Evolutionary conservation across 1,140 invertebrate species (phyloP).

Genomic region (Phymastichus coffea): DNA sequence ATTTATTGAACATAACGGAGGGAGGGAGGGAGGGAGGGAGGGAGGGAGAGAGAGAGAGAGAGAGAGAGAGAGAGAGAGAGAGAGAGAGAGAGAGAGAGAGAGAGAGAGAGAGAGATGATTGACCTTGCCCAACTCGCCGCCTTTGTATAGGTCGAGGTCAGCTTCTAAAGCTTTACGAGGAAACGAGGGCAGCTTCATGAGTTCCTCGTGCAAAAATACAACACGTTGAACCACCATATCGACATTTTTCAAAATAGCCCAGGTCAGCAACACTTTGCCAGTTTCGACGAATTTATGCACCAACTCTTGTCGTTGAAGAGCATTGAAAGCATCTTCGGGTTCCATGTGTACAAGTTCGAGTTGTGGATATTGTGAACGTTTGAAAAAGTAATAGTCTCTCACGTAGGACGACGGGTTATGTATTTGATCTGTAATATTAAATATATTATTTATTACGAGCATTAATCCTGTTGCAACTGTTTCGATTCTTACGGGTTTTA

Average conservation of each 20-base stretch:
- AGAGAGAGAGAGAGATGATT: too few relatives aligned
- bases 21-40: too few relatives aligned
- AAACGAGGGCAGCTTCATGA: constrained; percentile 98
- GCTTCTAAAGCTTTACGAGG: constrained; percentile 96
- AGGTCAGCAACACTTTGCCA: constrained; percentile 88
- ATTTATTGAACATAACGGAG: too few relatives aligned
- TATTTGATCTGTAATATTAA: constrained; percentile 76
- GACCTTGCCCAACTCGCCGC: constrained; percentile 88
- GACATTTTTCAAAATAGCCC: constrained; percentile 88
- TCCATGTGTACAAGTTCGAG: constrained; percentile 93
- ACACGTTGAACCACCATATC: constrained; percentile 93
- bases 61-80: too few relatives aligned
- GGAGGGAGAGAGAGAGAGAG: too few relatives aligned
- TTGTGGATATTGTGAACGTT: constrained; percentile 96
- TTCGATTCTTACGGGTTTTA: constrained; percentile 83
- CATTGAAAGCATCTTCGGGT: constrained; percentile 86
- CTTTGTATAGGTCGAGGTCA: constrained; percentile 90
- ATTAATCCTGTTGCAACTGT: neutral
- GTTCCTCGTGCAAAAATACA: constrained; percentile 98
- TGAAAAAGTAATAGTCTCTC: constrained; percentile 98
- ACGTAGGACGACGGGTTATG: constrained; percentile 93
- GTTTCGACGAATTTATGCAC: constrained; percentile 95
- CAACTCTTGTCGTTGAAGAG: constrained; percentile 89
- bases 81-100: too few relatives aligned
- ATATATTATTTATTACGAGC: neutral